Evolutionary conservation across 1,140 invertebrate genomes (phyloP), one percentile per base, ranked within the genome.

Genomic region (Drosophila repleta): DNA sequence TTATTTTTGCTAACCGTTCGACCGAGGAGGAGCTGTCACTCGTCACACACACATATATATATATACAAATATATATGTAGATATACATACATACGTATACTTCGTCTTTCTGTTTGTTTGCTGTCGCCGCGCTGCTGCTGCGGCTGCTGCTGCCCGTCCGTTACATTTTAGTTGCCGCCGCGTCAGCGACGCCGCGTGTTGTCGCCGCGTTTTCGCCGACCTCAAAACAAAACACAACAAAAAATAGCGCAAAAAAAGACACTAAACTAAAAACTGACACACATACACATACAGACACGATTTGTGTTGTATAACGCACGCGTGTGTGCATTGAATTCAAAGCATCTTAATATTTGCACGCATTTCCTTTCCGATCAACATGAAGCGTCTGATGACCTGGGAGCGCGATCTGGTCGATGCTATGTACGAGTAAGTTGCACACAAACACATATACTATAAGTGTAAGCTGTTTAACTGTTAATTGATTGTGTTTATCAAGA

Each of bases 301-400:
- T 43, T 24, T 35, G 13, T 51, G 58, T 75, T 78, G 73, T 52
- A 74, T 84, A 87, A 82, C 78, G 62, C 58, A 84, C 74, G 58
- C 77, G 82, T 71, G 82, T 71, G 76, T 66, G 52, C 58, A 45
- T 62, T 66, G 62, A 65, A 62, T 64, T 61, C 46, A 45, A 58
- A 29, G 11, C 26, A 56, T 56, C 51, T 52, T 35, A 26, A 43
- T 29, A 74, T 68, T 76, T 73, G 68, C 55, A 67, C 74, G 49
- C 74, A 64, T 61, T 70, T 79, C 68, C 57, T 78, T 77, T 77
- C 45, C 68, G 62, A 17, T n/a, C 81, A 90, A 74, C 45, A 91
- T 91, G 90, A 91, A 91, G 79, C 90, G 90, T 53, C 61, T 91
- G 60, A 84, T 90, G 82, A 91, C 90, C 66, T 91, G 90, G 90